Evolutionary conservation across 2,113 vertebrate genomes (phyloP).

Genomic region (Aspidoscelis tigris): DNA sequence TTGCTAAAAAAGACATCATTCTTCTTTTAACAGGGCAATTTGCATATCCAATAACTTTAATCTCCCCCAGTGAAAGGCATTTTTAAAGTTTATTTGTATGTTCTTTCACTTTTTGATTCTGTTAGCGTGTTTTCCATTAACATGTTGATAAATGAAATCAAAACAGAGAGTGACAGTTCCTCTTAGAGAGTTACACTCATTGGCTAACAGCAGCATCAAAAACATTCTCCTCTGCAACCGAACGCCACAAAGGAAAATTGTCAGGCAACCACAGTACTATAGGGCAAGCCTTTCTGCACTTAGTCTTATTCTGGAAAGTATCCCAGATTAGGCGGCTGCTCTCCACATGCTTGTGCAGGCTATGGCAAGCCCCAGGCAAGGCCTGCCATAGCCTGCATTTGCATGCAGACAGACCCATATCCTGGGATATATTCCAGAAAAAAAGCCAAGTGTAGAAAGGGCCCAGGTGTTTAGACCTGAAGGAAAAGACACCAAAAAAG

Average conservation of each 20-base stretch:
- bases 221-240: conserved; percentile 28
- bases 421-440: too few species aligned
- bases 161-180: conserved; percentile 48
- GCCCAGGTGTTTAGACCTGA: neutral
- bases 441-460: too few species aligned
- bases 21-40: conserved; percentile 75
- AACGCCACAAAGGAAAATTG: neutral
- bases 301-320: too few species aligned
- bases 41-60: conserved; percentile 70
- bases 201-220: conserved; percentile 38
- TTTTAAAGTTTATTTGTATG: conserved; percentile 73
- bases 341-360: too few species aligned
- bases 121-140: conserved; percentile 55
- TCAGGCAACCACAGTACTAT: neutral
- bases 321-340: too few species aligned
- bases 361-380: too few species aligned
- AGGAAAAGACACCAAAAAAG: too few species aligned
- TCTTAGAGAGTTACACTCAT: conserved; percentile 42
- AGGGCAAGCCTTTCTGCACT: too few species aligned
- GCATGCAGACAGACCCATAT: too few species aligned
- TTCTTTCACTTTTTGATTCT: conserved; percentile 60
- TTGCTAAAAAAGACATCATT: conserved; percentile 71
- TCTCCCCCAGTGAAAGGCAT: conserved; percentile 60
- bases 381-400: too few species aligned
- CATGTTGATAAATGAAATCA: conserved; percentile 43